Base-by-base conservation (phyloP, 2,113 vertebrate genomes). In the Pongo abelii region DNA sequence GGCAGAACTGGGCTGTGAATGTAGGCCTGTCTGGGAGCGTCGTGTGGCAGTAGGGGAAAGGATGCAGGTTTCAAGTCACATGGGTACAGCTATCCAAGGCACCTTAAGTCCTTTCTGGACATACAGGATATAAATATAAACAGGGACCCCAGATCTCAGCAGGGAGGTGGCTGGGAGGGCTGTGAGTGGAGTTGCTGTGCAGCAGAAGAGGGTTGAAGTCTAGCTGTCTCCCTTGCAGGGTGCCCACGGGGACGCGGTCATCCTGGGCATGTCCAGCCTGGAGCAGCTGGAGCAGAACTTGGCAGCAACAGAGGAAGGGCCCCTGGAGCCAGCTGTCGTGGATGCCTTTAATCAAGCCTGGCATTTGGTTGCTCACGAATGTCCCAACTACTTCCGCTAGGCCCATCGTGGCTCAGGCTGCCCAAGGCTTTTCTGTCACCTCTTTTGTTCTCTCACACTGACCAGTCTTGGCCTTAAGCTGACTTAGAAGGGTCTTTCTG, bases 361-460 rank as follows among this genome's bases (percentile, higher is more conserved):
- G 99, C 96, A 98, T 74, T 89, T 99, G 23, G 98, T 98, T 0
- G 99, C 99, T 0, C 99, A 99, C 0, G 98, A 99, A 74, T 99
- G 99, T 98, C 99, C 99, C 57, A 99, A 98, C 98, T 99, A 99
- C 74, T 99, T 99, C 98, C 98, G 99, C 97, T 99, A 99, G 95
- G 99, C 98, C 0, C 98, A 2, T 97, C 99, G 35, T 98, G 99
- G 10, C 97, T 98, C 0, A 43, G 64, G 0, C 99, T 99, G 14
- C 99, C 99, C 8, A 77, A 98, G 99, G 99, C 94, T 96, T 2
- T 99, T 98, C 97, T 99, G 98, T 99, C 97, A 98, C 59, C 89
- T 99, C 8, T 48, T 11, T 7, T 40, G 18, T 18, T 61, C 88
- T 55, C 50, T 69, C 22, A 7, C 43, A 11, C 40, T 57, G 40